Conservation (phyloP, 2,113 vertebrate species). For the Heteronetta atricapilla region DNA sequence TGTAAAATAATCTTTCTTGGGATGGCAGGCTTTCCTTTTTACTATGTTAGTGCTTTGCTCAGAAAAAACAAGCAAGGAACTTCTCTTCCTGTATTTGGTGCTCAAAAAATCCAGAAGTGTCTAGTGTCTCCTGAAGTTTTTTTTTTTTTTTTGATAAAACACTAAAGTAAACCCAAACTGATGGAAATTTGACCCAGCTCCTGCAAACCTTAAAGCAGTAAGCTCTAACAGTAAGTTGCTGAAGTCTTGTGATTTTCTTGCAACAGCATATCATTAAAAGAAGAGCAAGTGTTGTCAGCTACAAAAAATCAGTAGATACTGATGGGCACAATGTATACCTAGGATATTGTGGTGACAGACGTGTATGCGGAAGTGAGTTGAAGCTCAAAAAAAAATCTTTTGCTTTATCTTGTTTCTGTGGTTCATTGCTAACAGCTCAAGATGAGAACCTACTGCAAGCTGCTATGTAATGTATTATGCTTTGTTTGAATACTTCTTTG, state of each 20-base stretch:
- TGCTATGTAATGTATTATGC: not conserved
- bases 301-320: not conserved
- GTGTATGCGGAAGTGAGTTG: rapidly evolving
- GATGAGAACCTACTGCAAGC: not conserved
- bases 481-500: not conserved
- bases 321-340: rapidly evolving
- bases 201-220: not conserved
- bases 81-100: not conserved
- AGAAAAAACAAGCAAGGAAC: not conserved
- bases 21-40: not conserved
- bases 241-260: not conserved
- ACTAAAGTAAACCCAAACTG: not conserved
- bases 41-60: not conserved
- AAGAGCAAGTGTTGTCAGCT: not conserved
- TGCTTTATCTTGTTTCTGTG: not conserved
- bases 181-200: not conserved
- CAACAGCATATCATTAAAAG: too few species aligned
- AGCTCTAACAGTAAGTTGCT: not conserved
- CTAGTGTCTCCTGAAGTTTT: not conserved
- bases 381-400: not conserved
- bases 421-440: not conserved
- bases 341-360: not conserved
- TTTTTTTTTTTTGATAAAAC: not conserved
- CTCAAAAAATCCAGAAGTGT: not conserved
- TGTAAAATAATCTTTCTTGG: not conserved